Evolutionary conservation across 2,888 invertebrate genomes (phyloP).

Genomic region (Pseudococcus longispinus): DNA sequence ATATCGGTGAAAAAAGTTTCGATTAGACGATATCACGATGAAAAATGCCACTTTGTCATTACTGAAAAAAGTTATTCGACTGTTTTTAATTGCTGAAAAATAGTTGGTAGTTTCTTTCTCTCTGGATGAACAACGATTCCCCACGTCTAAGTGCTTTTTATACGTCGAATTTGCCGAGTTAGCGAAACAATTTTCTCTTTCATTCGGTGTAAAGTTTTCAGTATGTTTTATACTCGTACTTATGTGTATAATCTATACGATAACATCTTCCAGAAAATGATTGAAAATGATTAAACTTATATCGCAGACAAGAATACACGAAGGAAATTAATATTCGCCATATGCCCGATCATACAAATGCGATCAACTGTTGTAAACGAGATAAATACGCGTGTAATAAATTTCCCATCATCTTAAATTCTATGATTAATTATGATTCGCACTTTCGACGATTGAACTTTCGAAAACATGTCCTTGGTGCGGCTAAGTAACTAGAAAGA

Average conservation of each 20-base stretch:
- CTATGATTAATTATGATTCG: slow-evolving; percentile 17
- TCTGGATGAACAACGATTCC: neutral
- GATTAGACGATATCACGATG: too few species aligned
- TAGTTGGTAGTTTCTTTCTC: neutral
- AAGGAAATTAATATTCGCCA: neutral
- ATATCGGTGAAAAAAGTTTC: too few species aligned
- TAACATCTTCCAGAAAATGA: too few species aligned
- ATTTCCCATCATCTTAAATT: neutral
- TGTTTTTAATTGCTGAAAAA: neutral
- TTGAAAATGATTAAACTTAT: neutral
- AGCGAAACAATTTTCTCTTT: neutral
- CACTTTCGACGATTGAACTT: neutral
- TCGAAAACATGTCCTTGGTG: neutral
- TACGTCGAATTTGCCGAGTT: neutral
- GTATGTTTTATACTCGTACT: neutral
- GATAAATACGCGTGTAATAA: neutral
- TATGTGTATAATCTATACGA: neutral
- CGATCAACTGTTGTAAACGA: neutral
- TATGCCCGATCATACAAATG: neutral
- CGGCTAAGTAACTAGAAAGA: neutral
- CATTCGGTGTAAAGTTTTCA: neutral
- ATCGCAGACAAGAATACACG: neutral
- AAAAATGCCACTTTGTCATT: too few species aligned
- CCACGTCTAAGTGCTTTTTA: neutral
- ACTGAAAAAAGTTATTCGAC: too few species aligned